phyloP scores from a whole-genome alignment of 2,113 vertebrate species.

The Sebastes schlegelii region DNA sequence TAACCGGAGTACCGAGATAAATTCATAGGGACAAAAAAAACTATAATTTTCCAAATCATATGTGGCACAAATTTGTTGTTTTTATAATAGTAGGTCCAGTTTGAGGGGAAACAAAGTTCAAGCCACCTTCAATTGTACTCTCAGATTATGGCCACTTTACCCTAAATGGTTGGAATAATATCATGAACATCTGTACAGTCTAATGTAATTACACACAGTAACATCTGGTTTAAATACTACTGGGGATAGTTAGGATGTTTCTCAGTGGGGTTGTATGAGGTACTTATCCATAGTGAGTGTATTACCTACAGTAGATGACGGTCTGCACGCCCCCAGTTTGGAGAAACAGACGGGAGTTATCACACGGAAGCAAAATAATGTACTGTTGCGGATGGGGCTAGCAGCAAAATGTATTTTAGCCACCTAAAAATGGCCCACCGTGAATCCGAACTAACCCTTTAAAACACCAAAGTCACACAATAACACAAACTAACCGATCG shows the following conservation, averaged over 20 bases:
- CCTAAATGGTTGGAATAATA: neutral
- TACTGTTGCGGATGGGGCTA: too few species aligned
- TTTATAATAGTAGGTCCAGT: neutral
- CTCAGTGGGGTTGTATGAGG: neutral
- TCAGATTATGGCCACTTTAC: neutral
- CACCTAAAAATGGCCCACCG: too few species aligned
- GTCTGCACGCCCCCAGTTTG: too few species aligned
- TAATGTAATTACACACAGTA: constrained; percentile 1
- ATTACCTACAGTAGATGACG: too few species aligned
- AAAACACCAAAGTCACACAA: too few species aligned
- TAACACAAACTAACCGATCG: too few species aligned
- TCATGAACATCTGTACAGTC: constrained; percentile 23
- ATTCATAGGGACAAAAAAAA: neutral
- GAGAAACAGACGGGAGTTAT: too few species aligned
- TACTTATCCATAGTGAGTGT: neutral
- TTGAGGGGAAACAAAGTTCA: neutral
- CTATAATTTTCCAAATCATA: neutral
- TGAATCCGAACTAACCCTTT: too few species aligned
- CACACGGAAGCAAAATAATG: too few species aligned
- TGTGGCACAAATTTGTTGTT: constrained; percentile 14
- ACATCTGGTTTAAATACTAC: neutral
- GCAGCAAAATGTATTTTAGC: too few species aligned
- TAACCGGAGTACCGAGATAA: neutral
- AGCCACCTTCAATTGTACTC: neutral
- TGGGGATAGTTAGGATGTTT: neutral